Evolutionary conservation across 2,797 vertebrate genomes (phyloP).

Genomic region (Micrastur ruficollis): DNA sequence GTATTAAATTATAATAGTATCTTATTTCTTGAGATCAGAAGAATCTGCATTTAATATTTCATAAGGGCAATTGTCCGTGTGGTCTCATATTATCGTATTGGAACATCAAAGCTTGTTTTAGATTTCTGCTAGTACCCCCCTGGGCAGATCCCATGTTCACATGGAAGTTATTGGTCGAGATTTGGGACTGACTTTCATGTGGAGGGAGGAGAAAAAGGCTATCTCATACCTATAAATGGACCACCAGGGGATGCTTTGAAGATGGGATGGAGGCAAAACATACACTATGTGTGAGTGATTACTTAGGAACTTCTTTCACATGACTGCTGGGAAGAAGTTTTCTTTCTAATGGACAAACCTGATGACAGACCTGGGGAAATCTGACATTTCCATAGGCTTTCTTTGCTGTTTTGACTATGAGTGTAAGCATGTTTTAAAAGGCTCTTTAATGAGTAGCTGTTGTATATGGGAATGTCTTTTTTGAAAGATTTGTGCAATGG

Average conservation of each 20-base stretch:
- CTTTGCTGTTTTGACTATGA: not conserved
- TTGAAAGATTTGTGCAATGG: not conserved
- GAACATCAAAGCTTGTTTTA: slow-evolving; percentile 48
- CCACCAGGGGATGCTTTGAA: slow-evolving; percentile 14
- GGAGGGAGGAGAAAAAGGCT: not conserved
- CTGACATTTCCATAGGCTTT: not conserved
- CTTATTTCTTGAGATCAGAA: slow-evolving; percentile 27
- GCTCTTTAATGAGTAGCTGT: not conserved
- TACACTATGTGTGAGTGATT: not conserved
- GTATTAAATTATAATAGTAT: not conserved
- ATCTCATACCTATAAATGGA: not conserved
- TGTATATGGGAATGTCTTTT: not conserved
- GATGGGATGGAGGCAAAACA: not conserved
- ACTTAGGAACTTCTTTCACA: not conserved
- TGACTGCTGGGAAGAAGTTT: not conserved
- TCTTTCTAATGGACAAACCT: not conserved
- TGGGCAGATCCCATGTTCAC: slow-evolving; percentile 30
- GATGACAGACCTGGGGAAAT: not conserved
- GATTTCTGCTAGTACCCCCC: not conserved
- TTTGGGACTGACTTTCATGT: slow-evolving; percentile 11
- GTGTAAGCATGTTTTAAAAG: not conserved
- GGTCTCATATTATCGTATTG: slow-evolving; percentile 35
- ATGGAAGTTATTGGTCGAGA: slow-evolving; percentile 30
- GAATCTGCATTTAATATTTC: slow-evolving; percentile 47
- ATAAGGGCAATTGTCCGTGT: not conserved